A percentile compares a stretch with the other conserved stretches of the same genome.
These are phyloP conservation scores for Arenaria interpres DNA, from an alignment of 2,113 vertebrate species.

Conservation along the genomic window DNA sequence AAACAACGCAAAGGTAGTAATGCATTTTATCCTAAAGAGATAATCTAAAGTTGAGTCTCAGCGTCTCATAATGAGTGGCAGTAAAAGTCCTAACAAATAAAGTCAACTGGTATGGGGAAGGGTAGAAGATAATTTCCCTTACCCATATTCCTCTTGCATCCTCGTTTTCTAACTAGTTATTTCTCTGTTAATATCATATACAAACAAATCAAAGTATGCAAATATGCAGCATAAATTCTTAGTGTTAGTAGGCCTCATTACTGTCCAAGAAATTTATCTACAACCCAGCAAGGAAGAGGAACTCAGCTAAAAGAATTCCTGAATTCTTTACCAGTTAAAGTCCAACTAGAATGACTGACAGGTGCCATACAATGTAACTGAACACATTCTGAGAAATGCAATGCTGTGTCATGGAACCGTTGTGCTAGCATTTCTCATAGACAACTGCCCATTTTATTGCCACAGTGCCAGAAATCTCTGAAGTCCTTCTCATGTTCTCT, in stretches of 20 bases:
- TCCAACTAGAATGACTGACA: neutral
- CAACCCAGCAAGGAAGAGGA: neutral
- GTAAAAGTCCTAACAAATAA: neutral
- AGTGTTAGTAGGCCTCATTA: neutral
- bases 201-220: neutral
- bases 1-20: neutral
- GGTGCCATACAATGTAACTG: neutral
- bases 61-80: neutral
- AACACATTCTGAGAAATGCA: neutral
- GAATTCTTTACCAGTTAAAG: neutral
- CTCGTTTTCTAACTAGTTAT: neutral
- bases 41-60: neutral
- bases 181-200: neutral
- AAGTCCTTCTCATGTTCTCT: neutral
- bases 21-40: neutral
- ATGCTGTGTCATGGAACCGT: neutral
- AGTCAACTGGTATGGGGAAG: neutral
- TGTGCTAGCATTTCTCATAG: neutral
- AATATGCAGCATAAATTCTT: neutral
- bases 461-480: neutral
- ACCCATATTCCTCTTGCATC: neutral
- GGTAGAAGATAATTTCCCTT: neutral
- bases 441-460: neutral
- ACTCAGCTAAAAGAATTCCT: neutral
- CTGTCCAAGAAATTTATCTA: neutral